Percentiles rank a stretch among this genome's conserved stretches.
These are phyloP conservation scores for Hetaerina americana DNA, from an alignment of 1,140 invertebrate species.

Conservation along the genomic window DNA sequence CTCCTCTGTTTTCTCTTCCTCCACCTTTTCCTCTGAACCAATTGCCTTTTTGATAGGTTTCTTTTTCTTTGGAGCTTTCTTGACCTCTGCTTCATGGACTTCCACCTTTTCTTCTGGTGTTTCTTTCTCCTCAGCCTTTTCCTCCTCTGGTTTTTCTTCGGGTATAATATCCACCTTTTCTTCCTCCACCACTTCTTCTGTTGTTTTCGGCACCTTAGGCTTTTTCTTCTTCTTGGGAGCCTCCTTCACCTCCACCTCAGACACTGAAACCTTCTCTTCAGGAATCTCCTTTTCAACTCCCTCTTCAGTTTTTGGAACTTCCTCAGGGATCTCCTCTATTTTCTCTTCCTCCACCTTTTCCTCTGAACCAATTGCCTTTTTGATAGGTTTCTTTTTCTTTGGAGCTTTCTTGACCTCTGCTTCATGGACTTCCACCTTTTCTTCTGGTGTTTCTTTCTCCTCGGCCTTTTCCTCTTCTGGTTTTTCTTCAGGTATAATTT, in stretches of 20 bases:
- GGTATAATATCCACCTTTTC: neutral
- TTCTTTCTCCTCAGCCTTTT: neutral
- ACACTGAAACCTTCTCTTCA: conserved; percentile 24
- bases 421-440: neutral
- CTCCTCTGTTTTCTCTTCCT: conserved; percentile 14
- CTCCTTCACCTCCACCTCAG: neutral
- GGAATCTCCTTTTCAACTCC: conserved; percentile 20
- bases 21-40: conserved; percentile 6
- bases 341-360: conserved; percentile 17
- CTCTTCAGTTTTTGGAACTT: conserved; percentile 13
- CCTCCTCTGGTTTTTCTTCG: neutral
- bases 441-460: conserved; percentile 2
- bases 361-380: no score
- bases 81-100: neutral
- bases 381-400: neutral
- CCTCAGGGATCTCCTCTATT: conserved; percentile 18
- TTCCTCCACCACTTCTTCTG: conserved; percentile 4
- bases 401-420: conserved; percentile 1
- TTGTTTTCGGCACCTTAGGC: conserved; percentile 6
- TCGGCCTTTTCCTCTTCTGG: conserved; percentile 7
- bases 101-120: neutral
- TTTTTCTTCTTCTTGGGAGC: neutral
- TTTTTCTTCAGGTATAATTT: conserved; percentile 11
- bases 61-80: neutral
- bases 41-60: conserved; percentile 10